Conservation (phyloP, 1,140 invertebrate genomes). For the Atta cephalotes region DNA sequence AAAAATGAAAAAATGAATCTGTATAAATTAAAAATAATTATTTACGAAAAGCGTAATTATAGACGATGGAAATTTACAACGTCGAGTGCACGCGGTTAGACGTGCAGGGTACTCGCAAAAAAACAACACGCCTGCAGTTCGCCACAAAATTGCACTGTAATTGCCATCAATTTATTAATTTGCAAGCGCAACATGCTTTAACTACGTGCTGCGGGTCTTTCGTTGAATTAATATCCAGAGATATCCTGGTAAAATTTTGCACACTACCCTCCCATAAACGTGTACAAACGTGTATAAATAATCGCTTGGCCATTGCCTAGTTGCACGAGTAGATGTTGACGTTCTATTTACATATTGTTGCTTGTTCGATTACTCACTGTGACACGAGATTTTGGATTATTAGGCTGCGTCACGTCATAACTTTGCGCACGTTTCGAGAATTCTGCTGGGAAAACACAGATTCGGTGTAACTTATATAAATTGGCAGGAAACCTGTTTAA, state of each 20-base stretch:
- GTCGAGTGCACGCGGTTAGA: not conserved
- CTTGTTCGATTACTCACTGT: not conserved
- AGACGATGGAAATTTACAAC: not conserved
- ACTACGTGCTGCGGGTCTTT: not conserved
- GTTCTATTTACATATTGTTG: constrained; percentile 48
- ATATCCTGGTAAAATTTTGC: not conserved
- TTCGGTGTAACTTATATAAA: not conserved
- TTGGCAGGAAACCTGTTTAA: not conserved
- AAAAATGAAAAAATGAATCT: not conserved
- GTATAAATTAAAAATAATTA: not conserved
- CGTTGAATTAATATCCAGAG: constrained; percentile 28
- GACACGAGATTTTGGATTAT: constrained; percentile 18
- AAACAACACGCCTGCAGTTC: constrained; percentile 3
- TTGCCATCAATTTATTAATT: constrained; percentile 51
- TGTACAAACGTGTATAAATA: constrained; percentile 9
- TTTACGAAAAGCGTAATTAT: not conserved
- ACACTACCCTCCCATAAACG: not conserved
- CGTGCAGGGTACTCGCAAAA: not conserved
- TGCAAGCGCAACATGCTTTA: constrained; percentile 7
- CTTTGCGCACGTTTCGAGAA: not conserved
- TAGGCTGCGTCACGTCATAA: not conserved
- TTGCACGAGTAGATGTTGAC: not conserved
- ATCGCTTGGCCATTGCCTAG: not conserved
- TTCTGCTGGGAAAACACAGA: not conserved
- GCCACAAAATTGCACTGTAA: constrained; percentile 6